These are phyloP conservation scores for Toxotes chatareus DNA, from an alignment of 2,113 vertebrate genomes.

Conservation along the genomic window DNA sequence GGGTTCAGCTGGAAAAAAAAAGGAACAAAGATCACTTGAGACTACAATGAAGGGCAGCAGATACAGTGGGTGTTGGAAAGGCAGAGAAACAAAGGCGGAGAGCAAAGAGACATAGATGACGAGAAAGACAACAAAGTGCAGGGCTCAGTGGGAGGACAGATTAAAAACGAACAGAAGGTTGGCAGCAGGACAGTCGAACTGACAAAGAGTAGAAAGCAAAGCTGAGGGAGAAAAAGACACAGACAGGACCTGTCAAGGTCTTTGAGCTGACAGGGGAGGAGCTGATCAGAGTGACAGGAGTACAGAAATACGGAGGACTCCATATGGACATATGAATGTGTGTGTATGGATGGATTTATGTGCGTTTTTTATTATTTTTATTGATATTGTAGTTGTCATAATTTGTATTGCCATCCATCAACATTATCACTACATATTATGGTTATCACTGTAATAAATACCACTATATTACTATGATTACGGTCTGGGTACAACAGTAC, in stretches of 20 bases:
- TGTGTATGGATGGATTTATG: background rate
- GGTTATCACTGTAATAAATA: too few species aligned
- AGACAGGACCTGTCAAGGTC: constrained; percentile 24
- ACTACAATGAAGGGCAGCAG: constrained; percentile 22
- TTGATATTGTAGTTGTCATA: background rate
- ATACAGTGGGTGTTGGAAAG: background rate
- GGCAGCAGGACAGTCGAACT: constrained; percentile 42
- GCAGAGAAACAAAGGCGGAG: constrained; percentile 34
- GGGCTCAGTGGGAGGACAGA: constrained; percentile 22
- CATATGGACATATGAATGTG: background rate
- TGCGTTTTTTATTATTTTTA: background rate
- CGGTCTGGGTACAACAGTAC: background rate
- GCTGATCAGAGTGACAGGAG: background rate
- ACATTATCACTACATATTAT: too few species aligned
- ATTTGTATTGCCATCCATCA: background rate
- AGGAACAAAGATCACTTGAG: background rate
- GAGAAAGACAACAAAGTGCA: constrained; percentile 32
- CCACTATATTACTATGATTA: background rate
- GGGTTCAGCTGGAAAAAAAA: background rate
- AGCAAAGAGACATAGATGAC: constrained; percentile 39
- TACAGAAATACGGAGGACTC: background rate
- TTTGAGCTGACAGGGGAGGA: constrained; percentile 36
- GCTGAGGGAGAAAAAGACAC: constrained; percentile 26
- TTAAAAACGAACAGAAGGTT: constrained; percentile 48
- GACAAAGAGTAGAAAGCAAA: constrained; percentile 45